These are phyloP conservation scores for Steinernema feltiae DNA, from an alignment of 1,140 invertebrate species.

Conservation along the genomic window DNA sequence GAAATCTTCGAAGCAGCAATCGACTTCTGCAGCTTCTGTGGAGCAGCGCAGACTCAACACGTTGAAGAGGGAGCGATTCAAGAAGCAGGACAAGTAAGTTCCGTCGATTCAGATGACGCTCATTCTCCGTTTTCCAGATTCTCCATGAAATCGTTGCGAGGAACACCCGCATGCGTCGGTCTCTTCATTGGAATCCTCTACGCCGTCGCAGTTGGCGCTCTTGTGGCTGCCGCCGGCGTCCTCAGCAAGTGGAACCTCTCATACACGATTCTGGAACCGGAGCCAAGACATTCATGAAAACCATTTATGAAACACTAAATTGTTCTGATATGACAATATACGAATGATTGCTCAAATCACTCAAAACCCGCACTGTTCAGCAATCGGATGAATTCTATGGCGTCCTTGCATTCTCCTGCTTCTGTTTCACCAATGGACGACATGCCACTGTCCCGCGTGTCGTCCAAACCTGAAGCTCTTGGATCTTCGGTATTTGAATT, in stretches of 20 bases:
- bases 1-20: neutral
- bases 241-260: neutral
- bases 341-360: neutral
- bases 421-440: neutral
- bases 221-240: neutral
- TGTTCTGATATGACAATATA: no score
- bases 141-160: neutral
- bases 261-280: neutral
- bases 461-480: neutral
- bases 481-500: neutral
- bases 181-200: neutral
- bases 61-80: neutral
- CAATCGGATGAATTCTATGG: neutral
- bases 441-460: neutral
- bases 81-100: neutral
- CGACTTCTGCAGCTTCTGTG: no score
- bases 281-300: neutral
- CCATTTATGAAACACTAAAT: neutral
- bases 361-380: neutral
- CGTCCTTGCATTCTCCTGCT: neutral
- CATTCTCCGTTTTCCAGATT: neutral
- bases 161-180: neutral
- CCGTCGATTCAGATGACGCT: neutral
- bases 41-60: neutral
- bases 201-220: neutral